phyloP scores from a whole-genome alignment of 2,113 vertebrate genomes.

The Sisor rabdophorus region DNA sequence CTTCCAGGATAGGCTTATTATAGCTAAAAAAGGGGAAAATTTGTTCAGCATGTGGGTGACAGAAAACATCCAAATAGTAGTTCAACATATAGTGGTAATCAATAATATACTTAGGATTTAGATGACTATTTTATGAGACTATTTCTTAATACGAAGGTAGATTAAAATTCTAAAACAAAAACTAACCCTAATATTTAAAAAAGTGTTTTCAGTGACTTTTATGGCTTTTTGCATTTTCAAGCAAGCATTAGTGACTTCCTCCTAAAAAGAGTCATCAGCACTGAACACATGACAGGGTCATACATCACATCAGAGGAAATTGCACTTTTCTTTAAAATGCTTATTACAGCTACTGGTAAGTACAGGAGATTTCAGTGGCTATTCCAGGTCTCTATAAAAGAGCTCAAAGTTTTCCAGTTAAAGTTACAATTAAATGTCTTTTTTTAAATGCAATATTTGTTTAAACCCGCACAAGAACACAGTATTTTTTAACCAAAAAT shows the following conservation, averaged over 20 bases:
- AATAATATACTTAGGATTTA: background rate
- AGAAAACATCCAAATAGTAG: background rate
- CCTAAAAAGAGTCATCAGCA: background rate
- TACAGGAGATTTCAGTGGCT: background rate
- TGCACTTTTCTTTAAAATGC: background rate
- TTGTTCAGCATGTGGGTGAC: background rate
- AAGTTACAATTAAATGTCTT: too few relatives aligned
- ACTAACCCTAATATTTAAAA: background rate
- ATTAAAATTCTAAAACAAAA: background rate
- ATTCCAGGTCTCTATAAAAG: too few relatives aligned
- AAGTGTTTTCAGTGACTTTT: background rate
- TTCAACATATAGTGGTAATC: background rate
- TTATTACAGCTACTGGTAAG: background rate
- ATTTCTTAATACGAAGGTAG: background rate
- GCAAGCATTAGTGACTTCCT: background rate
- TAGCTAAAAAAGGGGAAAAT: background rate
- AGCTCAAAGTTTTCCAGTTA: too few relatives aligned
- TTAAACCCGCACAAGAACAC: too few relatives aligned
- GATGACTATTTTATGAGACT: background rate
- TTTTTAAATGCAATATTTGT: too few relatives aligned
- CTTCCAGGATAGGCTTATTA: conserved; percentile 1
- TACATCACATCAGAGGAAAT: background rate
- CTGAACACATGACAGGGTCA: background rate
- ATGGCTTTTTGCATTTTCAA: background rate
- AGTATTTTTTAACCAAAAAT: too few relatives aligned